Conservation (phyloP, 2,797 vertebrate species). For the Yasuhikotakia modesta region DNA sequence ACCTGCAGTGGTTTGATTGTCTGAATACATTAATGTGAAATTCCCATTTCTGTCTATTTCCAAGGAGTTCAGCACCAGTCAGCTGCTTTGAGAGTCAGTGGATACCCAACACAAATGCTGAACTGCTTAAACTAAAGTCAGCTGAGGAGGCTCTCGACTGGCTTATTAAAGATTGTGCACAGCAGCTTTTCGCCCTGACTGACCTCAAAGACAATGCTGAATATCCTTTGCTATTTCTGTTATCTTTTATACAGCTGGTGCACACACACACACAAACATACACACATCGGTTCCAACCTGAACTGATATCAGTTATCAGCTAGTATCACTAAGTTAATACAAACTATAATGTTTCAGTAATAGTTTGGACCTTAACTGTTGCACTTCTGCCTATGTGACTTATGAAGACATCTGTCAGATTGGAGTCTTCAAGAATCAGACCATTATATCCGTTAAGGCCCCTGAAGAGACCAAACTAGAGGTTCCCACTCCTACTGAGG, state of each 20-base stretch:
- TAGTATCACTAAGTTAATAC: too few species aligned
- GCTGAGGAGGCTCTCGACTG: constrained; percentile 89
- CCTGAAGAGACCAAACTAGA: constrained; percentile 91
- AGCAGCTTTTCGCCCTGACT: constrained; percentile 86
- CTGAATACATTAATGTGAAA: neutral
- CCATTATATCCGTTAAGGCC: constrained; percentile 86
- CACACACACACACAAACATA: neutral
- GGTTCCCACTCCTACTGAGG: constrained; percentile 86
- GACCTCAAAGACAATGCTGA: constrained; percentile 81
- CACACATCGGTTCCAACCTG: too few species aligned
- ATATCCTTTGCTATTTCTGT: constrained; percentile 83
- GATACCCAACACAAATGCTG: constrained; percentile 72
- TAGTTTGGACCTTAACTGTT: constrained; percentile 44
- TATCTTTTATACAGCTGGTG: neutral
- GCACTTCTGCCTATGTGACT: constrained; percentile 88
- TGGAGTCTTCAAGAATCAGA: constrained; percentile 84
- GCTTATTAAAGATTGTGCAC: constrained; percentile 87
- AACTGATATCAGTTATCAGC: too few species aligned
- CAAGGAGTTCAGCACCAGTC: constrained; percentile 61
- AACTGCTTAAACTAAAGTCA: constrained; percentile 80
- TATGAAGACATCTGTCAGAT: constrained; percentile 85
- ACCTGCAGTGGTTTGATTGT: neutral
- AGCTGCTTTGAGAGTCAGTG: constrained; percentile 60
- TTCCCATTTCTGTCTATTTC: neutral
- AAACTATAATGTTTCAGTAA: neutral